Base-by-base conservation (phyloP, 2,888 invertebrate species). In the Pollenia amentaria region DNA sequence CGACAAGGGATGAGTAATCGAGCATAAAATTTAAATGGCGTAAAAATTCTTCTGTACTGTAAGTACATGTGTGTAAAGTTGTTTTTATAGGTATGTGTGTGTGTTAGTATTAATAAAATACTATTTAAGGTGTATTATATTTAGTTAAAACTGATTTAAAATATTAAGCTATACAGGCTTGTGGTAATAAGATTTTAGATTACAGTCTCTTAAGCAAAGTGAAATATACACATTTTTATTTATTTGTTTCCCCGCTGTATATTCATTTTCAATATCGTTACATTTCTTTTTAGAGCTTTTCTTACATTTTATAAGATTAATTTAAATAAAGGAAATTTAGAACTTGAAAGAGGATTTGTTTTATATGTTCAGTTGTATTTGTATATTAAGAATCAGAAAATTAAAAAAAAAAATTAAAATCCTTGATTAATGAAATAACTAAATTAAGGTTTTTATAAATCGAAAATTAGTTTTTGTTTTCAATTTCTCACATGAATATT, bases 21-120 rank as follows among this genome's bases (percentile, higher is more conserved):
- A 75, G 73, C 60, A 60, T n/a, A 57, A 75, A 16, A 60, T 75
- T 60, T 60, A 75, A 75, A 75, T 75, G 62, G 73, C 11, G 2
- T 48, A 10, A 40, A 62, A 62, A n/a, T 29, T 21, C 3, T 16
- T 10, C 16, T 62, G 3, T 3, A 10, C 3, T 16, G 16, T 62
- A 1, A 0, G 40, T 62, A 40, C 6, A 6, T 29, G 29, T 29
- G 29, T 29, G 29, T 29, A 29, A 29, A 29, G 4, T 29, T 29
- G 6, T 29, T 29, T 29, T 6, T 29, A 6, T 29, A 29, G 29
- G 3, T 29, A 2, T 4, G 6, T n/a, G 9, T 60, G 3, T 60
- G 11, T 9, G 2, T 6, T 38, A 38, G 11, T 62, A 38, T 69
- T 69, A 38, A 16, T 21, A 7, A 16, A 48, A 51, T 51, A 60